Conservation (phyloP, 1,140 invertebrate genomes). For the Lethocerus indicus region DNA sequence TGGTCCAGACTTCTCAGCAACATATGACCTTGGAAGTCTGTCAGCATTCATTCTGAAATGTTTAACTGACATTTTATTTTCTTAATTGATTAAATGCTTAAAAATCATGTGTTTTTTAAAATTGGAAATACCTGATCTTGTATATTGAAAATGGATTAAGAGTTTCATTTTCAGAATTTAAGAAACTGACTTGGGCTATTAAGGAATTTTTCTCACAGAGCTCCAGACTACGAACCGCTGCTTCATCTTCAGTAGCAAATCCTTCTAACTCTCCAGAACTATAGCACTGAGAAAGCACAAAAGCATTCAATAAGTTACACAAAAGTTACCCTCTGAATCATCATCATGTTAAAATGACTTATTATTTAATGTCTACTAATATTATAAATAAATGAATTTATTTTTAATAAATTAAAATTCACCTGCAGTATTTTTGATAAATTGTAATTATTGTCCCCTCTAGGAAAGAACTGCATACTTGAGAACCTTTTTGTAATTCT, state of each 20-base stretch:
- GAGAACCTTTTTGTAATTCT: too few relatives aligned
- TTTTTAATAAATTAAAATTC: background rate
- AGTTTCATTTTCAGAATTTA: background rate
- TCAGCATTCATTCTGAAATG: constrained; percentile 8
- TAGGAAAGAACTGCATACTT: too few relatives aligned
- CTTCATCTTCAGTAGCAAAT: constrained; percentile 25
- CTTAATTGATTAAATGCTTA: background rate
- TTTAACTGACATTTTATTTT: background rate
- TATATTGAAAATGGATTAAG: constrained; percentile 3
- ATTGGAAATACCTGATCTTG: constrained; percentile 7
- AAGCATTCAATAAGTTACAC: too few relatives aligned
- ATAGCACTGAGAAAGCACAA: constrained; percentile 29
- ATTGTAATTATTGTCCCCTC: background rate
- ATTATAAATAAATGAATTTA: background rate
- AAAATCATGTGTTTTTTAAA: background rate
- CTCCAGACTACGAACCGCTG: constrained; percentile 23
- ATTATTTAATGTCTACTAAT: background rate
- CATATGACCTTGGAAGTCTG: constrained; percentile 1
- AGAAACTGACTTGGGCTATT: constrained; percentile 29
- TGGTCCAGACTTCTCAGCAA: background rate
- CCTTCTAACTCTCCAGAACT: constrained; percentile 32
- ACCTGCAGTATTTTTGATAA: constrained; percentile 5
- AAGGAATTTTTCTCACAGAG: constrained; percentile 25
- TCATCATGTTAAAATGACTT: too few relatives aligned
- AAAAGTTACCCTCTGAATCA: too few relatives aligned